Evolutionary conservation across 2,888 invertebrate genomes (phyloP), one percentile per base, ranked within the genome.

Genomic region (Leptopilina syphax): DNA sequence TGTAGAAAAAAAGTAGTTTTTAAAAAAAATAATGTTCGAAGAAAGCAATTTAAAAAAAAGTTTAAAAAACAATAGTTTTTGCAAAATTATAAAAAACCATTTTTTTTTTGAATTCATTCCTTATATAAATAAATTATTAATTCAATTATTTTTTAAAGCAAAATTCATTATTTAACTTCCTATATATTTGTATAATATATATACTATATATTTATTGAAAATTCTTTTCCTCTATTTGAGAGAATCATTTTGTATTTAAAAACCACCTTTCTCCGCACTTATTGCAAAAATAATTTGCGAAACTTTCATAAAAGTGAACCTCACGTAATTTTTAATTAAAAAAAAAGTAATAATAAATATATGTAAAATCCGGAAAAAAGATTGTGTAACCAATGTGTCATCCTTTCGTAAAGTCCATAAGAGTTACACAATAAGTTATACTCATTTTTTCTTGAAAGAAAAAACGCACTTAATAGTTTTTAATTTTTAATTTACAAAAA

Each of bases 241-340:
- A 41, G 24, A 24, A 34, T 34, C 5, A 34, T 65, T 34, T 65
- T 65, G 34, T 27, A 18, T 65, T 65, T 65, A 12, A 34, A 34
- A 65, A 34, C 9, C 10, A 10, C 41, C 65, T 34, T 65, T 65
- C 41, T 65, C 65, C 27, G 41, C 65, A 34, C 41, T 65, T 13
- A 34, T 41, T 65, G 65, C 65, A 65, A 63, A 47, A 24, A 12
- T 65, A 13, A 65, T 65, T 65, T 41, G 41, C 12, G 65, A 65
- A 65, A 65, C 65, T 65, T 27, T 65, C 65, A 65, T 65, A 65
- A 65, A 65, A 65, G 65, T 65, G 34, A 65, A 34, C 41, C 41
- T 34, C 41, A 65, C 65, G 41, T 34, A 27, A 65, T 65, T 65
- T 65, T 27, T 34, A 65, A 65, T 65, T 65, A 27, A 34, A 27